These are phyloP conservation scores for Beaufortia kweichowensis DNA, from an alignment of 2,113 vertebrate species.

Conservation along the genomic window DNA sequence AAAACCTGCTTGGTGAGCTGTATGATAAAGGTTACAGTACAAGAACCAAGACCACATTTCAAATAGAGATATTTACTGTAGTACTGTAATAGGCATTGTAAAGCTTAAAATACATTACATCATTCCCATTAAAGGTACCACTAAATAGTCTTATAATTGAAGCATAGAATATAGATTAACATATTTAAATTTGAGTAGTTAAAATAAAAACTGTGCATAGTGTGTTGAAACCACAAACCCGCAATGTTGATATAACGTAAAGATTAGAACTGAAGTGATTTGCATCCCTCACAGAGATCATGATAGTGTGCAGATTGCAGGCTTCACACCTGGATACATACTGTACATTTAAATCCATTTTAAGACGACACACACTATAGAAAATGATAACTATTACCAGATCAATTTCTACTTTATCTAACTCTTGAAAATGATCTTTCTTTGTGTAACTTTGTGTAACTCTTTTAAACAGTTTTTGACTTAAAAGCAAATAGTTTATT, in stretches of 20 bases:
- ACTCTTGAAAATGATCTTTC: no score
- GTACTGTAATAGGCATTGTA: neutral
- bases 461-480: no score
- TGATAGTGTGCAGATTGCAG: neutral
- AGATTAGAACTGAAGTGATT: neutral
- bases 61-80: no score
- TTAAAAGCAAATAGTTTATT: no score
- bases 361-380: no score
- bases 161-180: neutral
- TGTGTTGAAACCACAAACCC: neutral
- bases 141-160: neutral
- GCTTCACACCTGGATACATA: neutral
- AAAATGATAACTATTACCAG: no score
- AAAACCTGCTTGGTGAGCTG: slow-evolving; percentile 29
- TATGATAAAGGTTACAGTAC: neutral
- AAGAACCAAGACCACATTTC: neutral
- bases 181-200: neutral
- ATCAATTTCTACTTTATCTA: no score
- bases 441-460: no score
- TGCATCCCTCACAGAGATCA: neutral
- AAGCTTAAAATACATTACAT: no score
- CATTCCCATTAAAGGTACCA: neutral
- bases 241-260: neutral
- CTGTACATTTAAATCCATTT: neutral
- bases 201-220: neutral